Evolutionary conservation across 2,888 invertebrate species (phyloP).

Genomic region (Tillus elongatus): DNA sequence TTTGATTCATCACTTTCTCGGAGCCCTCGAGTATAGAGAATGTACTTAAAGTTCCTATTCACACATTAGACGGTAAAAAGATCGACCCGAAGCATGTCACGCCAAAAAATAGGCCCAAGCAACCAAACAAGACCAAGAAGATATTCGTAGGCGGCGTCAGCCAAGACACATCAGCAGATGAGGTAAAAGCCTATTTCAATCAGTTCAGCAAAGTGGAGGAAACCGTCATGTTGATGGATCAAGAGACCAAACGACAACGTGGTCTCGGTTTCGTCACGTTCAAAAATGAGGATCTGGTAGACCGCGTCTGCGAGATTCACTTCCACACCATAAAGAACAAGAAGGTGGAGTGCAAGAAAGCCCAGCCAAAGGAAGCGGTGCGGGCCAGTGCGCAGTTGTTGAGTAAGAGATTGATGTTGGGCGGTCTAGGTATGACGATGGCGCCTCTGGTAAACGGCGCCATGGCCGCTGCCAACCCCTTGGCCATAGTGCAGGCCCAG

Average conservation of each 20-base stretch:
- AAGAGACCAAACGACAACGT: conserved; percentile 83
- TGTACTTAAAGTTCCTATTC: conserved; percentile 81
- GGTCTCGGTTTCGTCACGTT: conserved; percentile 90
- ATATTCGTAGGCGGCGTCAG: conserved; percentile 87
- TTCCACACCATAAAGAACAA: conserved; percentile 90
- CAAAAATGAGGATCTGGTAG: conserved; percentile 84
- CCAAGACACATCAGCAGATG: conserved; percentile 84
- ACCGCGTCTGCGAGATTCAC: conserved; percentile 87
- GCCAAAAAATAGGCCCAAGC: too few species aligned
- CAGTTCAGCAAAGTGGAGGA: conserved; percentile 87
- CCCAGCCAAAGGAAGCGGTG: conserved; percentile 84
- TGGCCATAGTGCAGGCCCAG: conserved; percentile 46
- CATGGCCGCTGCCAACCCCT: conserved; percentile 47
- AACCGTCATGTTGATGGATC: conserved; percentile 90
- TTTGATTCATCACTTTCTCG: conserved; percentile 89
- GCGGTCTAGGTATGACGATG: conserved; percentile 61
- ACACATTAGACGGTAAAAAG: conserved; percentile 86
- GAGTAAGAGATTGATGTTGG: conserved; percentile 52
- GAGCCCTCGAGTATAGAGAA: conserved; percentile 85
- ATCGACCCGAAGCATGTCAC: conserved; percentile 92
- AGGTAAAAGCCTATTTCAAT: conserved; percentile 82
- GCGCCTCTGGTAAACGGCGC: conserved; percentile 47
- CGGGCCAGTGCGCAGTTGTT: conserved; percentile 59
- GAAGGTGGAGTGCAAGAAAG: conserved; percentile 84
- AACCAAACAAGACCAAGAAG: too few species aligned